Conservation (phyloP, 1,140 invertebrate genomes). For the Agrilus planipennis region DNA sequence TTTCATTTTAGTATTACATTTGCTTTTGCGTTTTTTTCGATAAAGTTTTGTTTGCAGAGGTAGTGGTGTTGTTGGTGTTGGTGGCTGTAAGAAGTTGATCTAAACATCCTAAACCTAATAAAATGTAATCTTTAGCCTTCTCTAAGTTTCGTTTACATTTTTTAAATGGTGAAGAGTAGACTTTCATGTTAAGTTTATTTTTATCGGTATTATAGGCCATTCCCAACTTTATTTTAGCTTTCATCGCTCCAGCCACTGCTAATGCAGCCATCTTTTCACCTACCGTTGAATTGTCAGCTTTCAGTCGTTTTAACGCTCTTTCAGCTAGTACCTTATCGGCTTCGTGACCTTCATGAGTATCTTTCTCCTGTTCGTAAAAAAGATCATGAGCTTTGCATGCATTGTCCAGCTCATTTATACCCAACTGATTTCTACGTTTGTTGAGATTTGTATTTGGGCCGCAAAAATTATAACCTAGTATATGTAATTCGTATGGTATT, state of each 20-base stretch:
- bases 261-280: slow-evolving; percentile 25
- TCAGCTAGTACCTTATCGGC: slow-evolving; percentile 31
- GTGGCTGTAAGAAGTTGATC: too few species aligned
- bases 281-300: slow-evolving; percentile 27
- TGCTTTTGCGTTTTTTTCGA: too few species aligned
- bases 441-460: slow-evolving; percentile 35
- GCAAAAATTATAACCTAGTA: slow-evolving; percentile 36
- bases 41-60: too few species aligned
- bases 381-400: slow-evolving; percentile 37
- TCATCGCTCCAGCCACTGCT: slow-evolving; percentile 25
- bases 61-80: too few species aligned
- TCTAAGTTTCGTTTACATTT: neutral
- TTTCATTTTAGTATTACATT: too few species aligned
- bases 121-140: too few species aligned
- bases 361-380: slow-evolving; percentile 23
- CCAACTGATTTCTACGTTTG: slow-evolving; percentile 31
- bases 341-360: slow-evolving; percentile 26
- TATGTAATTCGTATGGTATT: slow-evolving; percentile 34
- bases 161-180: too few species aligned
- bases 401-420: slow-evolving; percentile 34
- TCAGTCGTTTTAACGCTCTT: slow-evolving; percentile 29
- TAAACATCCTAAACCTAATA: too few species aligned
- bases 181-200: too few species aligned
- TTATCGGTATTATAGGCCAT: too few species aligned
- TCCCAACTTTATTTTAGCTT: slow-evolving; percentile 26